These are phyloP conservation scores for Sandelia bainsii DNA, from an alignment of 2,797 vertebrate species.

Conservation along the genomic window DNA sequence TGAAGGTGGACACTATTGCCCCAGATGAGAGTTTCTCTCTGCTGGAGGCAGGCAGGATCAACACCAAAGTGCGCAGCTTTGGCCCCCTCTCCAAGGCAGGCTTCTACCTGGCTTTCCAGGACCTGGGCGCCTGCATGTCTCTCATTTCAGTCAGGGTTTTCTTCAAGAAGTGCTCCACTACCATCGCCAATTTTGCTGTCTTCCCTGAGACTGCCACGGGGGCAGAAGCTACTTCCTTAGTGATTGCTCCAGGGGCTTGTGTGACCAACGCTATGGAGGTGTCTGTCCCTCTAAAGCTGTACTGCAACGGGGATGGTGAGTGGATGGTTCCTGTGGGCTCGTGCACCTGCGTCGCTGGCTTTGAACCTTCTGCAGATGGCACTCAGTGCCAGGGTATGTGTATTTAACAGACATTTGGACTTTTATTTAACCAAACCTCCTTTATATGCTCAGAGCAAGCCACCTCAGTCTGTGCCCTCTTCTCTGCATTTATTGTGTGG, in stretches of 20 bases:
- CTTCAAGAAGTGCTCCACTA: constrained; percentile 97
- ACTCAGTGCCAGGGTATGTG: constrained; percentile 94
- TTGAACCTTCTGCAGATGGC: constrained; percentile 90
- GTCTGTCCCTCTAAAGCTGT: constrained; percentile 95
- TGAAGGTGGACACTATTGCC: constrained; percentile 98
- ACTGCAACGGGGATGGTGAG: constrained; percentile 97
- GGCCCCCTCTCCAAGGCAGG: constrained; percentile 95
- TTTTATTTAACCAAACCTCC: constrained; percentile 75
- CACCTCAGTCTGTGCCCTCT: constrained; percentile 74
- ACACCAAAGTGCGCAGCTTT: constrained; percentile 98
- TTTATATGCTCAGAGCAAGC: constrained; percentile 78
- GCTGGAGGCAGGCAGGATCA: constrained; percentile 92
- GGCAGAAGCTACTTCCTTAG: constrained; percentile 94
- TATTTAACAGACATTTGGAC: constrained; percentile 62
- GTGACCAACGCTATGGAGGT: constrained; percentile 94
- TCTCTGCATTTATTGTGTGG: constrained; percentile 80
- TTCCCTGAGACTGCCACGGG: constrained; percentile 97
- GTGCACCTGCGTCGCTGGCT: constrained; percentile 93
- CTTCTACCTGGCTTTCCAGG: constrained; percentile 98
- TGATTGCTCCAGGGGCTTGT: constrained; percentile 94
- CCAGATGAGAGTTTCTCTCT: constrained; percentile 97
- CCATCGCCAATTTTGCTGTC: constrained; percentile 93
- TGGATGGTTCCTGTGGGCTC: constrained; percentile 99
- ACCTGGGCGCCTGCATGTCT: constrained; percentile 97
- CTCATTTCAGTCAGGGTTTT: constrained; percentile 96